Evolutionary conservation across 2,797 vertebrate species (phyloP), one percentile per base, ranked within the genome.

Genomic region (Pseudochirops cupreus): DNA sequence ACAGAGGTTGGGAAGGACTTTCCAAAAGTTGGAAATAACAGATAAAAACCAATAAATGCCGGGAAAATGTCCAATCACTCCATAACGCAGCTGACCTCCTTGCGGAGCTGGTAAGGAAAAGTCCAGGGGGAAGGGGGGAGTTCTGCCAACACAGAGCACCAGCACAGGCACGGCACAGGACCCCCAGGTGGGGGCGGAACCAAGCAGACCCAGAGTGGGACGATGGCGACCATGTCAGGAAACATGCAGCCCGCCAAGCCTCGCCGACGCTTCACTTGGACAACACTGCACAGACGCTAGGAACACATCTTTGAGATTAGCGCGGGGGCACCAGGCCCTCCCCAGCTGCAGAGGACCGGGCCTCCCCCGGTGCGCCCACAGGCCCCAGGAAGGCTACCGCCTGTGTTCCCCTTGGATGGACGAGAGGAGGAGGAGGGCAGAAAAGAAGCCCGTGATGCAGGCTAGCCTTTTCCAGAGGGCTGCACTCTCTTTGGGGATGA

Each of bases 401-500:
- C 98, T 97, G 95, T 98, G 96, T 97, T 98, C 98, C 94, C 99
- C 98, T 94, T 98, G 98, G 97, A 98, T 95, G 95, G 98, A 97
- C 50, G 99, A 98, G 96, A 99, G 98, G 97, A 99, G 91, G 56
- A 99, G 98, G 2, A 99, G 98, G 74, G 98, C 98, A 93, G 99
- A 98, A 96, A 99, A 99, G 98, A 99, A 98, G 59, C 98, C 97
- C 95, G 98, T 99, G 95, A 98, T 31, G 39, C 98, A 99, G 0
- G 99, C 98, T 96, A 99, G 97, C 95, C 99, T 99, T 98, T 99
- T 99, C 92, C 99, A 97, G 95, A 99, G 99, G 93, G 99, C 98
- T 1, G 99, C 97, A 93, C 97, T 99, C 98, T 99, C 99, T 98
- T 99, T 99, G 97, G 99, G 99, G 98, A 99, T 99, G 97, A 99